phyloP scores from a whole-genome alignment of 1,140 invertebrate genomes.

The Calephelis nemesis region DNA sequence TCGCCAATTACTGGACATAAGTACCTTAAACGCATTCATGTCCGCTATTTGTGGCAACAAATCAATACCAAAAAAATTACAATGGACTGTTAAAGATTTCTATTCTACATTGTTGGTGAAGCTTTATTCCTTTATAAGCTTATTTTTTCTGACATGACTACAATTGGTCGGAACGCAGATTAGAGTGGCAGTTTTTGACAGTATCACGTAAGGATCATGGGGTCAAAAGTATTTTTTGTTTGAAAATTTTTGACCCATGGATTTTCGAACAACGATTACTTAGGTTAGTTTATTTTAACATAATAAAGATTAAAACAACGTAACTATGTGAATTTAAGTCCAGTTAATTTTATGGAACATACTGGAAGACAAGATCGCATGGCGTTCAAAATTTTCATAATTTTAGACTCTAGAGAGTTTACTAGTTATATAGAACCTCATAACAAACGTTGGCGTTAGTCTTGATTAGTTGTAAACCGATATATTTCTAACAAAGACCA shows the following conservation, averaged over 20 bases:
- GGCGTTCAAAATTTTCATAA: no score
- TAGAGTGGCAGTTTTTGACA: conserved; percentile 32
- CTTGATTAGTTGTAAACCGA: no score
- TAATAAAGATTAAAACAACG: no score
- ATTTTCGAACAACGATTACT: background rate
- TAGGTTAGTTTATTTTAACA: background rate
- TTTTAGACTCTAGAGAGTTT: no score
- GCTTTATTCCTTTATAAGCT: conserved; percentile 66
- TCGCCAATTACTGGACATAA: conserved; percentile 79
- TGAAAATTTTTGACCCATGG: background rate
- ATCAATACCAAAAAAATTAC: conserved; percentile 70
- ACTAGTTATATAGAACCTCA: no score
- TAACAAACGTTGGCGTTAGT: no score
- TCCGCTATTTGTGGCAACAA: conserved; percentile 75
- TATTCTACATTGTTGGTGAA: conserved; percentile 57
- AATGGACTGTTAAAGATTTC: conserved; percentile 66
- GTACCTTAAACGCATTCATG: conserved; percentile 76
- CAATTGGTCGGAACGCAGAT: conserved; percentile 54
- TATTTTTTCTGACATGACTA: conserved; percentile 48
- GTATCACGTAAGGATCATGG: conserved; percentile 12
- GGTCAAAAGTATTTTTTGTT: conserved; percentile 22
- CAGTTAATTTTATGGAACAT: no score
- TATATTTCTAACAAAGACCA: no score
- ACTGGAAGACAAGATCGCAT: no score
- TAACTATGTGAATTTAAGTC: no score